Evolutionary conservation across 1,140 invertebrate species (phyloP).

Genomic region (Drosophila varians): DNA sequence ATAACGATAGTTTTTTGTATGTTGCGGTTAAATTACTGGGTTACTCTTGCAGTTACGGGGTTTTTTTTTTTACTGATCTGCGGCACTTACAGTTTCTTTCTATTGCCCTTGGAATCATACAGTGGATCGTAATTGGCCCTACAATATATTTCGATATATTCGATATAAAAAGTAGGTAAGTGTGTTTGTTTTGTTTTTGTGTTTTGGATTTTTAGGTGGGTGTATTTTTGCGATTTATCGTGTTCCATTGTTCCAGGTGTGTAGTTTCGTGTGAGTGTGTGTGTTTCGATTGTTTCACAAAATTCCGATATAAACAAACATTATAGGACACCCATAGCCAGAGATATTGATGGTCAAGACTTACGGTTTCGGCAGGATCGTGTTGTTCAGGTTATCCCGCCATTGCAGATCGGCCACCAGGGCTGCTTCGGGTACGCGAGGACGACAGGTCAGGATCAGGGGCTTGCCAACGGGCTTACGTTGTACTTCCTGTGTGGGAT

Average conservation of each 20-base stretch:
- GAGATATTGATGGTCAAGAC: constrained; percentile 32
- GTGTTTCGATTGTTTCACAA: constrained; percentile 7
- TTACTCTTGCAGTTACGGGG: constrained; percentile 26
- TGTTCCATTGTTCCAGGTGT: constrained; percentile 5
- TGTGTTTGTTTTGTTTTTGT: constrained; percentile 24
- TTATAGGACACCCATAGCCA: constrained; percentile 10
- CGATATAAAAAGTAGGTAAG: constrained; percentile 19
- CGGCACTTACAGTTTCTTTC: constrained; percentile 77
- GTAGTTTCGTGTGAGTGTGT: constrained; percentile 8
- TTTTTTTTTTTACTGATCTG: constrained; percentile 33
- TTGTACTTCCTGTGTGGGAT: constrained; percentile 87
- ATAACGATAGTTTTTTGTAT: not conserved
- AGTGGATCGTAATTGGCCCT: constrained; percentile 82
- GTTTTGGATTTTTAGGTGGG: constrained; percentile 2
- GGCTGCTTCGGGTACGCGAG: constrained; percentile 86
- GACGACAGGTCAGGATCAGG: constrained; percentile 89
- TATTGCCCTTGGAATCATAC: constrained; percentile 83
- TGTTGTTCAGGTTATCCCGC: constrained; percentile 87
- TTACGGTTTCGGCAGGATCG: constrained; percentile 88
- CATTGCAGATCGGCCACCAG: constrained; percentile 89
- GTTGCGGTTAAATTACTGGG: not conserved
- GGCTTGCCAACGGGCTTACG: constrained; percentile 88
- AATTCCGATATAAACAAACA: not conserved
- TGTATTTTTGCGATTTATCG: constrained; percentile 10
- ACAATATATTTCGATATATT: constrained; percentile 46